Percentiles rank a stretch among this genome's conserved stretches.
Evolutionary conservation across 2,888 invertebrate species (phyloP).

Genomic region (Luperina testacea): DNA sequence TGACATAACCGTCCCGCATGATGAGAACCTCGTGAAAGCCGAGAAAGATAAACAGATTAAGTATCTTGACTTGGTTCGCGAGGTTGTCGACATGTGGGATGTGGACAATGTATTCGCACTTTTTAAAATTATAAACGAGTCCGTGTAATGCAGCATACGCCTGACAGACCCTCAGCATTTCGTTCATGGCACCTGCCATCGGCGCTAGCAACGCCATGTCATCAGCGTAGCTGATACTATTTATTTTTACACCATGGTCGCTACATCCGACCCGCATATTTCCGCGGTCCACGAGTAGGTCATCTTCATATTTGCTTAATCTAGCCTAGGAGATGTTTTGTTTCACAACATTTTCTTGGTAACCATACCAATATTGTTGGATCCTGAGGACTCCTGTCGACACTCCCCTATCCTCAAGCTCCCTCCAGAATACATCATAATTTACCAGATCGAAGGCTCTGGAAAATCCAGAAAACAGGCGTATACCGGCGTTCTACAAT

Average conservation of each 20-base stretch:
- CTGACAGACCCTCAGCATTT: too few relatives aligned
- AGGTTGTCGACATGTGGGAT: too few relatives aligned
- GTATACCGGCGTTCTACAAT: background rate
- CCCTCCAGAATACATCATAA: background rate
- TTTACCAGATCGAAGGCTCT: background rate
- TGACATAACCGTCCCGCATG: too few relatives aligned
- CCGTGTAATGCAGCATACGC: too few relatives aligned
- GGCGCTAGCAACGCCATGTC: too few relatives aligned
- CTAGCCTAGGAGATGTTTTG: background rate
- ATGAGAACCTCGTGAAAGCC: too few relatives aligned
- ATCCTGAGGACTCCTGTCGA: background rate
- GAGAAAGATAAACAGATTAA: too few relatives aligned
- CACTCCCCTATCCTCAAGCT: background rate
- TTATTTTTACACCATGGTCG: background rate
- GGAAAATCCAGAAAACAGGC: constrained; percentile 1
- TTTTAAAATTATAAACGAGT: too few relatives aligned
- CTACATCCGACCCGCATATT: background rate
- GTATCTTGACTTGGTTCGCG: too few relatives aligned
- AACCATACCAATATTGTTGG: background rate
- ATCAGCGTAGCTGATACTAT: too few relatives aligned
- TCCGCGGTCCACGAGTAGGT: background rate
- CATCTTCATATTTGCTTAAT: background rate
- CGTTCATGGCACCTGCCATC: too few relatives aligned
- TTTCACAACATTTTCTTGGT: background rate
- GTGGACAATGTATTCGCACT: too few relatives aligned